phyloP scores from a whole-genome alignment of 2,888 invertebrate species.

The Tachina fera region DNA sequence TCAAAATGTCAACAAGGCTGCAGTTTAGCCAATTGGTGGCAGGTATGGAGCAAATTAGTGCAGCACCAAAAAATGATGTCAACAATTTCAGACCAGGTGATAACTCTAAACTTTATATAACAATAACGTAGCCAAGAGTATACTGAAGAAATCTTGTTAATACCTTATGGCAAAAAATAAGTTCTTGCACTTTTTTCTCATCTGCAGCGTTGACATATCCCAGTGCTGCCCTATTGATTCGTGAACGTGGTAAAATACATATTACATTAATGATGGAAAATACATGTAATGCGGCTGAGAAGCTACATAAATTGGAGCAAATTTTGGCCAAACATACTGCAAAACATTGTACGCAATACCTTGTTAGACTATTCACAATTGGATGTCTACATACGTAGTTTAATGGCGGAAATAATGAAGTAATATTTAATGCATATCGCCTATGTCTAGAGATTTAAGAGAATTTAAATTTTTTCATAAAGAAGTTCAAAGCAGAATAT shows the following conservation, averaged over 20 bases:
- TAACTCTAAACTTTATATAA: no score
- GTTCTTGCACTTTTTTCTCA: no score
- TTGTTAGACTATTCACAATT: conserved; percentile 91
- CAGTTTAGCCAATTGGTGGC: no score
- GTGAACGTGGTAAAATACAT: conserved; percentile 89
- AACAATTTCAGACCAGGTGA: no score
- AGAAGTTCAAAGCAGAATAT: not conserved
- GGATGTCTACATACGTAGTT: conserved; percentile 89
- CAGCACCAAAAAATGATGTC: no score
- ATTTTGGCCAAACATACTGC: conserved; percentile 91
- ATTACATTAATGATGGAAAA: conserved; percentile 88
- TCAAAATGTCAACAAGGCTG: no score
- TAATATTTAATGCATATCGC: conserved; percentile 64
- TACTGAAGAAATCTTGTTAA: no score
- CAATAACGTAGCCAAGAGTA: no score
- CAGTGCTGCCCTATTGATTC: conserved; percentile 84
- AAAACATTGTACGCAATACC: conserved; percentile 90
- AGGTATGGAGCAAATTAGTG: no score
- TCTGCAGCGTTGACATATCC: conserved; percentile 61
- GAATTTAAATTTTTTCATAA: not conserved
- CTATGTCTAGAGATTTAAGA: conserved; percentile 1
- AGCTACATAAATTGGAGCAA: conserved; percentile 88
- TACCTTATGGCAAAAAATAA: no score
- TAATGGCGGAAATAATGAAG: conserved; percentile 82
- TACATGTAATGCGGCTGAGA: conserved; percentile 90